Evolutionary conservation across 1,140 invertebrate species (phyloP).

Genomic region (Pygmarrhopalites habei): DNA sequence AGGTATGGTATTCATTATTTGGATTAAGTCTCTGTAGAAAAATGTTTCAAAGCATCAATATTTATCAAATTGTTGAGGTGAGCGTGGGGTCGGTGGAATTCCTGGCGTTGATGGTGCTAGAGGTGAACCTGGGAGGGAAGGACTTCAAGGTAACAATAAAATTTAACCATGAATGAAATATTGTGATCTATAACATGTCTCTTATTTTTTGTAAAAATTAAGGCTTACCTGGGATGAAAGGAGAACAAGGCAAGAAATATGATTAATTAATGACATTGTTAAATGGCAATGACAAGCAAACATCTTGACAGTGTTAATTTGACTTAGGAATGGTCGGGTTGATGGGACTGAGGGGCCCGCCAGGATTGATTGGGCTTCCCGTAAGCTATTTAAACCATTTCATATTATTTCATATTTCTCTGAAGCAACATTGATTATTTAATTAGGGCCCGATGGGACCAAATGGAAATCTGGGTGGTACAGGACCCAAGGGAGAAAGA

Average conservation of each 20-base stretch:
- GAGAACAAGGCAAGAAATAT: conserved; percentile 42
- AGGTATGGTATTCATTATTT: conserved; percentile 9
- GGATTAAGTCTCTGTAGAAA: too few species aligned
- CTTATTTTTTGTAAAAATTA: too few species aligned
- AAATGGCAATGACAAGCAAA: too few species aligned
- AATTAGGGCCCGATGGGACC: conserved; percentile 39
- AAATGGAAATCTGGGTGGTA: conserved; percentile 42
- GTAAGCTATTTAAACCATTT: conserved; percentile 25
- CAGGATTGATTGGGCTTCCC: conserved; percentile 42
- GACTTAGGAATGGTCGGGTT: conserved; percentile 41
- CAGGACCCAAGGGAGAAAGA: conserved; percentile 44
- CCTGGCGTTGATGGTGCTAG: conserved; percentile 30
- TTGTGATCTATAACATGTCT: too few species aligned
- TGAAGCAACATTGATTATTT: neutral
- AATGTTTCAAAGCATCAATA: too few species aligned
- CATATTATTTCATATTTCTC: neutral
- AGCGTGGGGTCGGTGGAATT: conserved; percentile 41
- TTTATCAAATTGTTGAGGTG: too few species aligned
- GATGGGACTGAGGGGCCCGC: conserved; percentile 41
- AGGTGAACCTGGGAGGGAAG: conserved; percentile 42
- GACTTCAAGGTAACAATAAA: too few species aligned
- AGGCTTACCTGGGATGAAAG: conserved; percentile 42
- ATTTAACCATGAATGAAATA: too few species aligned
- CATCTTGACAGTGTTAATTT: too few species aligned
- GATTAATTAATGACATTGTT: too few species aligned